phyloP scores from a whole-genome alignment of 2,888 invertebrate species.

The Parascotia fuliginaria region DNA sequence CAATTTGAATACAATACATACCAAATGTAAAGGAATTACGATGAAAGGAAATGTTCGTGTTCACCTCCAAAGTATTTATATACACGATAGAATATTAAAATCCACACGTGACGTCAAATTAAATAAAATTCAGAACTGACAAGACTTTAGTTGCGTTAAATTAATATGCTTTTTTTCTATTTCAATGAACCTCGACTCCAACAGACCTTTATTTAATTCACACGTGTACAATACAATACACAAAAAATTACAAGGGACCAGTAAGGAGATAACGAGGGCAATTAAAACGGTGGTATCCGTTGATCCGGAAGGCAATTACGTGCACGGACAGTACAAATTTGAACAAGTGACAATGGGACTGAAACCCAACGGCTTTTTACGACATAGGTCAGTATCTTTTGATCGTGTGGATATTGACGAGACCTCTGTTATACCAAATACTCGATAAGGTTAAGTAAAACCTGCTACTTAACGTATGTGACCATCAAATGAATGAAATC shows the following conservation, averaged over 20 bases:
- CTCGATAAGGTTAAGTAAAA: too few species aligned
- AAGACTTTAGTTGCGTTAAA: neutral
- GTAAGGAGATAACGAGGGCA: slow-evolving; percentile 17
- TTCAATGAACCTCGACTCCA: neutral
- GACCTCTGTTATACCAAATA: slow-evolving; percentile 12
- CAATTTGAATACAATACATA: too few species aligned
- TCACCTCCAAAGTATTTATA: too few species aligned
- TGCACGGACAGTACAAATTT: slow-evolving; percentile 30
- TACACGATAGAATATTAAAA: too few species aligned
- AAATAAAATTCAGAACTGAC: too few species aligned
- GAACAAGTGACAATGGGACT: slow-evolving; percentile 30
- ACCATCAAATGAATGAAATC: neutral
- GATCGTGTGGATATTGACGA: slow-evolving; percentile 34
- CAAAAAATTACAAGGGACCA: slow-evolving; percentile 12
- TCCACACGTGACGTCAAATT: too few species aligned
- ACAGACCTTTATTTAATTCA: neutral
- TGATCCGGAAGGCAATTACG: slow-evolving; percentile 40
- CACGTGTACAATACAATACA: neutral
- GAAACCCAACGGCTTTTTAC: slow-evolving; percentile 15
- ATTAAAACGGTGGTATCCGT: slow-evolving; percentile 28
- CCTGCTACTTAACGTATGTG: too few species aligned
- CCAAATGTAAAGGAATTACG: too few species aligned
- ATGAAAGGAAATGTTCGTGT: too few species aligned
- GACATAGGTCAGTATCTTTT: slow-evolving; percentile 38
- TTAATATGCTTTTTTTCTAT: neutral